Evolutionary conservation across 2,888 invertebrate genomes (phyloP), one percentile per base, ranked within the genome.

Genomic region (Eupithecia dodoneata): DNA sequence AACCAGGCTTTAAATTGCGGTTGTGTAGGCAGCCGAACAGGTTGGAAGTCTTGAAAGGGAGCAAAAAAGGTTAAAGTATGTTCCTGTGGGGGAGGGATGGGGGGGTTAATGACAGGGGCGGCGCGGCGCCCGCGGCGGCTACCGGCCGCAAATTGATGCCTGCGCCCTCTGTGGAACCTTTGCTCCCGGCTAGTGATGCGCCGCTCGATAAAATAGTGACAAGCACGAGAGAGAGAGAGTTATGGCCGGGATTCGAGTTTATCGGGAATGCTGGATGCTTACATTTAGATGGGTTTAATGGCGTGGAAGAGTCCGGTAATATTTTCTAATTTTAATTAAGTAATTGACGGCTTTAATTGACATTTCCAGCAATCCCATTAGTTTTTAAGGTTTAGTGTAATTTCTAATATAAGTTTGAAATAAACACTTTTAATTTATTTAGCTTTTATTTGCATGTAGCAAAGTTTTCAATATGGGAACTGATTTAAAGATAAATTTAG

Each of bases 41-140:
- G 94, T 95, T 94, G 93, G 88, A 85, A 88, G 91, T 94, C 94
- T 95, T 94, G 93, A 88, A 85, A 88, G 91, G 92, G 90, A 91
- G 93, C 94, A 94, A 95, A 95, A 95, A 95, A 95, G 94, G 94
- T 94, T 94, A 94, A 93, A 93, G 93, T 94, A 93, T 93, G 92
- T 89, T 92, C 90, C 90, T 84, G 85, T 86, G 87, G 86, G 83
- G 79, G 82, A 82, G 80, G 85, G 85, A 79, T 72, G 69, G 85
- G 86, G 90, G 89, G 91, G 89, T 89, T 94, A 94, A 94, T 94
- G 94, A 94, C 93, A 93, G 94, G 93, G 94, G 94, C 93, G 93
- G 94, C 90, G 89, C 91, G 92, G 94, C 93, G 94, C 94, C 94
- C 91, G 93, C 91, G 94, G 94, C 94, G 81, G 94, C 94, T 95